Conservation (phyloP, 2,113 vertebrate genomes). For the Nothoprocta pentlandii region DNA sequence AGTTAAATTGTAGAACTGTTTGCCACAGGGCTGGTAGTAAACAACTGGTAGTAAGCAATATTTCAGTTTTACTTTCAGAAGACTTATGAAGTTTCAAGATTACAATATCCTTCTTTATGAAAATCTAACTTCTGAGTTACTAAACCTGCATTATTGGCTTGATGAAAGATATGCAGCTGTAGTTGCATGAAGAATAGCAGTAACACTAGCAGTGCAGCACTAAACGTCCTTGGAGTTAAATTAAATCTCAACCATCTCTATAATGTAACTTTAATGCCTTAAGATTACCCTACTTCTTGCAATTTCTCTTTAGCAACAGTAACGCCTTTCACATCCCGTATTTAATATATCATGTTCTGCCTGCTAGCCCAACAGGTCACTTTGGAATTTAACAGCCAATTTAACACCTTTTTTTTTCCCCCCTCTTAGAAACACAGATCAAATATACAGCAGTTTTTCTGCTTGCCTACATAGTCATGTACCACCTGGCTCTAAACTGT, state of each 20-base stretch:
- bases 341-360: conserved; percentile 34
- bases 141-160: not conserved
- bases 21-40: not conserved
- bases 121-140: not conserved
- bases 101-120: not conserved
- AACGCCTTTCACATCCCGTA: conserved; percentile 19
- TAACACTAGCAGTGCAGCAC: not conserved
- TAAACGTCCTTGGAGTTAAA: not conserved
- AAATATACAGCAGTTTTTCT: not conserved
- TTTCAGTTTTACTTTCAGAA: not conserved
- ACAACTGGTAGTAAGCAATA: not conserved
- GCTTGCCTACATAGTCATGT: not conserved
- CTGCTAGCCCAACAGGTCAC: conserved; percentile 44
- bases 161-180: not conserved
- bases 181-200: not conserved
- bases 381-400: conserved; percentile 25
- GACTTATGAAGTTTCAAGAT: not conserved
- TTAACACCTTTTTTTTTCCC: not conserved
- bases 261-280: not conserved
- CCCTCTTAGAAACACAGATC: conserved; percentile 13
- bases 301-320: conserved; percentile 27
- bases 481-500: not conserved
- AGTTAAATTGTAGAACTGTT: not conserved
- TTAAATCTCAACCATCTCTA: not conserved
- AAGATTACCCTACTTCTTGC: not conserved